Evolutionary conservation across 2,888 invertebrate species (phyloP).

Genomic region (Drosophila nr. perissopoda): DNA sequence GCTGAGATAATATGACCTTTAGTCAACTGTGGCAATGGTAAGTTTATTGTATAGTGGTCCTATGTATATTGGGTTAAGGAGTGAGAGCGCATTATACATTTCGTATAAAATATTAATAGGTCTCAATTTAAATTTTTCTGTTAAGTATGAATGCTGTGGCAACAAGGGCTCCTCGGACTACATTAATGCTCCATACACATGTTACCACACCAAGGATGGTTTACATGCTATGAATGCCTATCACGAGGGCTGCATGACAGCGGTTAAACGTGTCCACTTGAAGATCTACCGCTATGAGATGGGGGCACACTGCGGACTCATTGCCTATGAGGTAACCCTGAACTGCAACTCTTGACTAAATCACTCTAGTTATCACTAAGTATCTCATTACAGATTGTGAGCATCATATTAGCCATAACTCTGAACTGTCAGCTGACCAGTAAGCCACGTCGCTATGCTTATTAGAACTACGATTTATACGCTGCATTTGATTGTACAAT

Average conservation of each 20-base stretch:
- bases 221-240: conserved; percentile 64
- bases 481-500: conserved; percentile 48
- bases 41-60: background rate
- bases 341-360: background rate
- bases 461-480: conserved; percentile 50
- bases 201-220: conserved; percentile 62
- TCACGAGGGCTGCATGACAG: conserved; percentile 70
- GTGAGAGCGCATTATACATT: background rate
- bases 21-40: background rate
- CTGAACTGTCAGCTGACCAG: conserved; percentile 76
- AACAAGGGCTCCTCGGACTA: conserved; percentile 71
- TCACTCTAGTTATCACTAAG: background rate
- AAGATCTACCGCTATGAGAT: conserved; percentile 70
- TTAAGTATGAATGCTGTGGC: conserved; percentile 79
- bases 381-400: conserved; percentile 58
- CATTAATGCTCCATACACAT: conserved; percentile 64
- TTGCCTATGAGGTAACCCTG: conserved; percentile 72
- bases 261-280: conserved; percentile 63
- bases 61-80: background rate
- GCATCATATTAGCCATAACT: conserved; percentile 68
- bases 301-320: conserved; percentile 68
- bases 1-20: background rate
- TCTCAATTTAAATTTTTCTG: background rate
- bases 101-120: background rate
- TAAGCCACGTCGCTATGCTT: conserved; percentile 75